A percentile compares a stretch with the other conserved stretches of the same genome.
These are phyloP conservation scores for Sebastes miniatus DNA, from an alignment of 2,797 vertebrate genomes.

Conservation along the genomic window DNA sequence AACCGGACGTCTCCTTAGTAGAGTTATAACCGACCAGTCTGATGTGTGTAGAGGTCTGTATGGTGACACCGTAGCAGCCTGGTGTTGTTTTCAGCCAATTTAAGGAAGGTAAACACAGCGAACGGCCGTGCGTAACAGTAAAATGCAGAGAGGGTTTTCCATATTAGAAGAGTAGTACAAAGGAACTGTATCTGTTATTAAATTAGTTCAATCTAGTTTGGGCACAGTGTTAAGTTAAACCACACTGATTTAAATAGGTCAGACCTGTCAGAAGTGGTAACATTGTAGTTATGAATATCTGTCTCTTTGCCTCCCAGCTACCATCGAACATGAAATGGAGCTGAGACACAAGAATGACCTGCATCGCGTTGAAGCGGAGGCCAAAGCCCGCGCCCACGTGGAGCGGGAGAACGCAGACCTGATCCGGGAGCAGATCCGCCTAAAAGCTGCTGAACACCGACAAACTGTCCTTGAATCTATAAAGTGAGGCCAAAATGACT, in stretches of 20 bases:
- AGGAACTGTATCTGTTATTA: neutral
- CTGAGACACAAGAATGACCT: slow-evolving; percentile 89
- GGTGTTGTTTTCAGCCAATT: too few relatives aligned
- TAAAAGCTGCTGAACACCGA: slow-evolving; percentile 90
- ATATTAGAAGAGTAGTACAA: neutral
- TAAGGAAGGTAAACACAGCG: too few relatives aligned
- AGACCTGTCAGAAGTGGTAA: neutral
- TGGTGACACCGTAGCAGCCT: fast-evolving
- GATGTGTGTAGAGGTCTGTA: too few relatives aligned
- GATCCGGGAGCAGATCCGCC: slow-evolving; percentile 89
- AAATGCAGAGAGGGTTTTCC: neutral
- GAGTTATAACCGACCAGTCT: too few relatives aligned
- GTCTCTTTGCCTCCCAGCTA: slow-evolving; percentile 69
- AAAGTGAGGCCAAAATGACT: slow-evolving; percentile 62
- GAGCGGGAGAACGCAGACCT: slow-evolving; percentile 90
- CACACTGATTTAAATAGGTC: neutral
- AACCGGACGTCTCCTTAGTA: too few relatives aligned
- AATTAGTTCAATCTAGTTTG: neutral
- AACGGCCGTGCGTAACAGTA: too few relatives aligned
- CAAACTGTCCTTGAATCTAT: slow-evolving; percentile 91
- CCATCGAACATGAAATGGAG: slow-evolving; percentile 89
- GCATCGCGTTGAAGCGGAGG: slow-evolving; percentile 87
- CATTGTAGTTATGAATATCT: neutral
- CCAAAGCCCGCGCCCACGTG: slow-evolving; percentile 82
- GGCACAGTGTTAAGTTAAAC: neutral